Evolutionary conservation across 2,113 vertebrate species (phyloP).

Genomic region (Channa argus): DNA sequence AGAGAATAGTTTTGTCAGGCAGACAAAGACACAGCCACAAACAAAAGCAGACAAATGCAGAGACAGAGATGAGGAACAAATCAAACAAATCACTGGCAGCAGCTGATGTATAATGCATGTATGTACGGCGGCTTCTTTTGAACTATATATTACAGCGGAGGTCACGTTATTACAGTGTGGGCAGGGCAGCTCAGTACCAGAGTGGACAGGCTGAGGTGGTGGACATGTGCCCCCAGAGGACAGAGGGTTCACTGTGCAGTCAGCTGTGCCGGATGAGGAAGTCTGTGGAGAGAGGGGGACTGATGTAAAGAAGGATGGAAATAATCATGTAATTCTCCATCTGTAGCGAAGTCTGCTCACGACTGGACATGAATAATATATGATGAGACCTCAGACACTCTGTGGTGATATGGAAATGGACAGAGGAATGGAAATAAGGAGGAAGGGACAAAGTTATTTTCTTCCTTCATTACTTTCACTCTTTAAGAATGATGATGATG

Average conservation of each 20-base stretch:
- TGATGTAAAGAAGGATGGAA: conserved; percentile 44
- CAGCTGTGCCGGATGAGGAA: conserved; percentile 50
- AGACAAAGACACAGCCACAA: background rate
- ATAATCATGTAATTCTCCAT: conserved; percentile 45
- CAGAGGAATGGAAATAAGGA: background rate
- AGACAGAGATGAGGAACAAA: background rate
- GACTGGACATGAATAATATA: conserved; percentile 28
- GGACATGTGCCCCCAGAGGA: conserved; percentile 35
- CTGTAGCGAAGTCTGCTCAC: conserved; percentile 24
- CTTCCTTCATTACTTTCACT: background rate
- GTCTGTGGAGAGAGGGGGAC: conserved; percentile 20
- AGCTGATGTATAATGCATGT: conserved; percentile 1
- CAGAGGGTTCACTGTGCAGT: conserved; percentile 69
- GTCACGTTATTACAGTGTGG: background rate
- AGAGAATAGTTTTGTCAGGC: background rate
- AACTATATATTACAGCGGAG: background rate
- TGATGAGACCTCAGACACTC: conserved; percentile 31
- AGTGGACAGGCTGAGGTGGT: conserved; percentile 31
- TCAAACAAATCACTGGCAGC: background rate
- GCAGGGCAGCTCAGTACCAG: conserved; percentile 18
- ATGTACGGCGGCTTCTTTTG: background rate
- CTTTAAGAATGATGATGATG: background rate
- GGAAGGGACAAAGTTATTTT: background rate
- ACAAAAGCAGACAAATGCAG: background rate
- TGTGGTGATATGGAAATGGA: conserved; percentile 1